Base-by-base conservation (phyloP, 2,797 vertebrate genomes). In the Neomorphus geoffroyi region DNA sequence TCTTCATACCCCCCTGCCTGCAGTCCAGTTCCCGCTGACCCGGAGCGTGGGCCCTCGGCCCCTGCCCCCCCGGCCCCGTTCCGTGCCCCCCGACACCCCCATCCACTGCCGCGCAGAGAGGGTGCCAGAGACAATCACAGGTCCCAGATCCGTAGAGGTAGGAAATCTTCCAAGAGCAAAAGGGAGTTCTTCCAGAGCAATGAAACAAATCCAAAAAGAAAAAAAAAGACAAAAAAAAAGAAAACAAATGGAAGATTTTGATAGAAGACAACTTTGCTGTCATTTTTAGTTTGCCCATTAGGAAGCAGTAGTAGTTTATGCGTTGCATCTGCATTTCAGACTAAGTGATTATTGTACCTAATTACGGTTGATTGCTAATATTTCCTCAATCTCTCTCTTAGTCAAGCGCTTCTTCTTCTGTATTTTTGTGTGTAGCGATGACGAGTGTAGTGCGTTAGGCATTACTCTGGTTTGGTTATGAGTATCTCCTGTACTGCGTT, bases 61-160 rank as follows among this genome's bases (percentile, higher is more conserved):
- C n/a, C 64, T 4, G 7, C 9, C 19, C 30, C 21, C 22, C n/a
- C 4, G 2, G 13, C 48, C 37, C 66, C 28, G 7, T 27, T 27
- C 35, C 18, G 9, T 50, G 26, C 56, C 45, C 45, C 72, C 15
- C n/a, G 11, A 61, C 7, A 10, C 30, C 77, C 53, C 30, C 85
- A 18, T n/a, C 67, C 23, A 5, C 57, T 96, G 97, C 98, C 97
- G 97, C 94, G 95, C 98, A 98, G 98, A 97, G 96, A 98, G 97
- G 96, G 98, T 98, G 98, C 98, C 99, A 97, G 98, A 98, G 99
- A 99, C 99, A 99, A 99, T 99, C 99, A 96, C 98, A 98, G 98
- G 98, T 98, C 96, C 96, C 96, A 65, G 89, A 92, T 94, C 97
- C 95, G 92, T 97, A 98, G 96, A 97, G 96, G 92, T 97, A 98